Base-by-base conservation (phyloP, 64 coral and sea anemone genomes). In the Montipora sp. region DNA sequence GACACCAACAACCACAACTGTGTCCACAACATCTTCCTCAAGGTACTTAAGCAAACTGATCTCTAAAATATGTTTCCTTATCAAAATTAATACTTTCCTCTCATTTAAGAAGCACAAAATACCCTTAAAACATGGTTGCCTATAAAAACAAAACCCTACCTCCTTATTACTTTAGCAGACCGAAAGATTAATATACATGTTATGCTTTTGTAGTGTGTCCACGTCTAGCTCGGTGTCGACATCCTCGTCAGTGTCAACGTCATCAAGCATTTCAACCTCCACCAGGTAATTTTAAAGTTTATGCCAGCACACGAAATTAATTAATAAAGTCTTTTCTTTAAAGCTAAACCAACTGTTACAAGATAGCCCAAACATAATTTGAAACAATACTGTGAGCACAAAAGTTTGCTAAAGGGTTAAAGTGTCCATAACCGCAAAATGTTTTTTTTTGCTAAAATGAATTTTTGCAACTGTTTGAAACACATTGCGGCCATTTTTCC, bases 181-280 rank as follows among this genome's bases (percentile, higher is more conserved):
- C 27, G 27, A 27, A 27, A 27, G 27, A 27, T 27, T 27, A 27
- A 27, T 27, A 27, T 27, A 27, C 27, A 3, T 8, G 19, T 2
- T 0, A 0, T 63, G 27, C 13, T 14, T 6, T 81, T 60, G 58
- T 10, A 81, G 79, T 36, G 79, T 81, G 10, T 59, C 80, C 10
- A 81, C 80, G 8, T 79, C 77, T 7, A 79, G 47, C 51, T 79
- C 77, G 45, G 79, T 61, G 8, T 81, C 79, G 11, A 81, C 79
- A 44, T 81, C 79, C 1, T 81, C 79, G 1, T 81, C 79, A 16
- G 20, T 10, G 14, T 81, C 71, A 27, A 74, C 71, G 6, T 74
- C 71, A 67, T 57, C 53, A 57, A 57, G 53, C 0, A 57, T 57
- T 57, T 57, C 53, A 11, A 57, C 53, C 53, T 57, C 53, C 10